phyloP scores from a whole-genome alignment of 2,888 invertebrate species.

The Acronicta psi region DNA sequence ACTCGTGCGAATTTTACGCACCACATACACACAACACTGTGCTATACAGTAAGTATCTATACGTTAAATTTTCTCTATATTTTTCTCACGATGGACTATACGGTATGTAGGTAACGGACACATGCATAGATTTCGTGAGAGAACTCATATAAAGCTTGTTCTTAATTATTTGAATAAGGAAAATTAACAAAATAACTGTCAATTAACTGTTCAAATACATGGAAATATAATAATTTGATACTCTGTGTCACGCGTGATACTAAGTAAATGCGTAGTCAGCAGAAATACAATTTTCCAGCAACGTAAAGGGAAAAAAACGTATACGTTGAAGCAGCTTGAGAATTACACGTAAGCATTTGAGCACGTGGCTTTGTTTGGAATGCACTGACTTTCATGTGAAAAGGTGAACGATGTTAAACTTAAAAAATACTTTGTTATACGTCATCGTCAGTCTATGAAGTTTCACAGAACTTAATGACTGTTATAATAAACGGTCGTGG shows the following conservation, averaged over 20 bases:
- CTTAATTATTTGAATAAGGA: conserved; percentile 34
- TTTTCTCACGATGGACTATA: conserved; percentile 60
- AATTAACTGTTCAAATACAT: conserved; percentile 22
- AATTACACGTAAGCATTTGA: not conserved
- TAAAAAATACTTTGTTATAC: not conserved
- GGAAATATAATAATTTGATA: conserved; percentile 12
- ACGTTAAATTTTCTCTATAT: conserved; percentile 54
- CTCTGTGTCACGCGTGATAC: not conserved
- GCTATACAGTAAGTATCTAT: conserved; percentile 37
- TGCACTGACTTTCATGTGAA: not conserved
- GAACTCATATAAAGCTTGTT: conserved; percentile 40
- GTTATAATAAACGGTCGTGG: not conserved
- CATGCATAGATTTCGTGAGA: conserved; percentile 55
- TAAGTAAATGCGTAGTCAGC: not conserved
- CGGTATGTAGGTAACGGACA: conserved; percentile 57
- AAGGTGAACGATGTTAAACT: not conserved
- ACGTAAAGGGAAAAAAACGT: not conserved
- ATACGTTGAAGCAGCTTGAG: not conserved
- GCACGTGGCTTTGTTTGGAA: not conserved
- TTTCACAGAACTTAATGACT: not conserved
- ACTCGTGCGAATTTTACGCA: conserved; percentile 55
- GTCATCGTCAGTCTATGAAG: not conserved
- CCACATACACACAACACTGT: conserved; percentile 42
- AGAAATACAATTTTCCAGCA: not conserved
- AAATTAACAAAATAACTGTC: conserved; percentile 25